These are phyloP conservation scores for Puntigrus tetrazona DNA, from an alignment of 2,113 vertebrate genomes.

Conservation along the genomic window DNA sequence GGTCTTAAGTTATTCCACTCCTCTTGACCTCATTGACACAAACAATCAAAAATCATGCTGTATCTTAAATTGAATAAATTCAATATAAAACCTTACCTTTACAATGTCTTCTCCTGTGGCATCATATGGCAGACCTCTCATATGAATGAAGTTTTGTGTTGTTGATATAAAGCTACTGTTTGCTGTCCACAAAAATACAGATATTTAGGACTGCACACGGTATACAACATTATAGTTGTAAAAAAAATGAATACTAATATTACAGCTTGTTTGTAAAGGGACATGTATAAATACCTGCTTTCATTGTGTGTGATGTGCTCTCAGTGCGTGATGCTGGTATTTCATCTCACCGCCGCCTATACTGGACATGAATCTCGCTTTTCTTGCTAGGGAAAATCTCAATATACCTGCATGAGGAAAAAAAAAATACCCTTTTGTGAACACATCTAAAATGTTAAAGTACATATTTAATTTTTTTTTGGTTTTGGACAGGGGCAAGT, in stretches of 20 bases:
- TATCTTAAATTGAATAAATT: background rate
- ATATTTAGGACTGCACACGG: background rate
- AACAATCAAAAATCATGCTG: background rate
- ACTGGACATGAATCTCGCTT: slow-evolving; percentile 71
- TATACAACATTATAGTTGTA: background rate
- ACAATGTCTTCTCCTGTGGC: slow-evolving; percentile 82
- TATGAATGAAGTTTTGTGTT: slow-evolving; percentile 73
- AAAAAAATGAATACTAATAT: background rate
- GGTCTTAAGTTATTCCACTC: background rate
- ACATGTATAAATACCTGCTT: background rate
- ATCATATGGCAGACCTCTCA: slow-evolving; percentile 86
- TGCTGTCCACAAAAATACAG: slow-evolving; percentile 1
- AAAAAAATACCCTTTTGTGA: background rate
- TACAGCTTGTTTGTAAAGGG: background rate
- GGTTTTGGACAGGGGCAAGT: background rate
- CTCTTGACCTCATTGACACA: background rate
- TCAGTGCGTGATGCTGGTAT: background rate
- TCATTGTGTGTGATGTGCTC: background rate
- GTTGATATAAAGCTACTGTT: background rate
- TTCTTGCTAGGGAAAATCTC: slow-evolving; percentile 86
- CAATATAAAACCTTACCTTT: slow-evolving; percentile 68
- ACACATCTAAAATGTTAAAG: background rate
- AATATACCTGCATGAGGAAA: slow-evolving; percentile 79
- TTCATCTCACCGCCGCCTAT: slow-evolving; percentile 53
- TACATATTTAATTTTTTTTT: background rate